Base-by-base conservation (phyloP, 2,113 vertebrate species). In the Ailuropoda melanoleuca region DNA sequence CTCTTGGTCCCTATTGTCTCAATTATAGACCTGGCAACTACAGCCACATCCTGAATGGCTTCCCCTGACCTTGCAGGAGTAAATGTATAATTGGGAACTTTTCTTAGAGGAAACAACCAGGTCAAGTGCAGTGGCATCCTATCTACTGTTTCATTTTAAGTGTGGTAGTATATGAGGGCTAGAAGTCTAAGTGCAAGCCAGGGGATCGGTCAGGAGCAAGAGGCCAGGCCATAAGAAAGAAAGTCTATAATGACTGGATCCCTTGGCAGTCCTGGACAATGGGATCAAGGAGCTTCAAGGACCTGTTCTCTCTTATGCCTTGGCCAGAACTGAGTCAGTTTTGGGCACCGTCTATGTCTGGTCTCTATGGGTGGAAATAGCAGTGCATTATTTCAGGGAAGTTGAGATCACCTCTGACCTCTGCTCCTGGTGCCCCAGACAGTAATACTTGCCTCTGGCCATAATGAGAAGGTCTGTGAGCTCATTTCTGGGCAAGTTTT, bases 401-500 rank as follows among this genome's bases (percentile, higher is more conserved):
- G 29, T 78, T 81, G 43, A 92, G 88, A n/a, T 97, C 0, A 8
- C 75, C 89, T 92, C 53, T 82, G 94, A 96, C 96, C 97, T 96
- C 87, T 96, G 50, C 34, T 95, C 56, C 46, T 92, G 19, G 58
- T 97, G 70, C 81, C 93, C 83, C 97, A 97, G 97, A 97, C 93
- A 96, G 96, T 60, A 31, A 77, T 58, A 24, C 90, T 96, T 91
- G 94, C 70, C 74, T 96, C 92, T 96, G 81, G 85, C 94, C 84
- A 34, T 96, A 81, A 95, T 88, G 94, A 96, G 97, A 96, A 56
- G 64, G 48, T 77, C 80, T 29, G 34, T 97, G 97, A 98, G 88
- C 94, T 98, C 98, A 97, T 88, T 97, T 97, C 90, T 98, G 95
- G 97, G 94, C 96, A 98, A 82, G 1, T 21, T 91, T 97, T 97